phyloP scores from a whole-genome alignment of 2,797 vertebrate genomes.

The Spatula clypeata region DNA sequence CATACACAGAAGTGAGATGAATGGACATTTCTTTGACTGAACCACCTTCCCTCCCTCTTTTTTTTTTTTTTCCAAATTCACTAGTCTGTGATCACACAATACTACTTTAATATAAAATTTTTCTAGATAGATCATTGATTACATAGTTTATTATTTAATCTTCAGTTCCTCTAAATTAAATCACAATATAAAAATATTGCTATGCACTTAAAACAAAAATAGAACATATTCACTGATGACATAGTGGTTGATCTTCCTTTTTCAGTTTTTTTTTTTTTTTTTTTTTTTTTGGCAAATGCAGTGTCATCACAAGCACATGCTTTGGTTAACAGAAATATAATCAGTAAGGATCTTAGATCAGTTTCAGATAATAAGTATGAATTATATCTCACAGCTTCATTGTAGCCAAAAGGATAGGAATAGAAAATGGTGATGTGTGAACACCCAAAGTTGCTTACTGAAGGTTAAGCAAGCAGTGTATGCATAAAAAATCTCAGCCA shows the following conservation, averaged over 20 bases:
- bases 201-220: background rate
- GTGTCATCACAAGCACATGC: background rate
- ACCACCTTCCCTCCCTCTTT: accelerated
- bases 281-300: background rate
- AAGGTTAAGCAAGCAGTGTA: background rate
- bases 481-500: background rate
- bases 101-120: background rate
- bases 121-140: background rate
- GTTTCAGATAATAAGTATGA: background rate
- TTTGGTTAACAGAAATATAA: background rate
- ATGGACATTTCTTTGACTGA: background rate
- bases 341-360: background rate
- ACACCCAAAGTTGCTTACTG: background rate
- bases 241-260: background rate
- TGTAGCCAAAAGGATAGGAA: background rate
- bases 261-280: background rate
- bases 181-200: background rate
- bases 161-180: background rate
- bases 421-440: background rate
- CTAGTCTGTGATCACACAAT: background rate
- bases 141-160: background rate
- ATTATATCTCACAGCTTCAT: background rate
- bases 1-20: background rate
- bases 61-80: background rate
- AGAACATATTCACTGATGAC: background rate